Evolutionary conservation across 1,140 invertebrate species (phyloP), one percentile per base, ranked within the genome.

Genomic region (Meloidogyne exigua): DNA sequence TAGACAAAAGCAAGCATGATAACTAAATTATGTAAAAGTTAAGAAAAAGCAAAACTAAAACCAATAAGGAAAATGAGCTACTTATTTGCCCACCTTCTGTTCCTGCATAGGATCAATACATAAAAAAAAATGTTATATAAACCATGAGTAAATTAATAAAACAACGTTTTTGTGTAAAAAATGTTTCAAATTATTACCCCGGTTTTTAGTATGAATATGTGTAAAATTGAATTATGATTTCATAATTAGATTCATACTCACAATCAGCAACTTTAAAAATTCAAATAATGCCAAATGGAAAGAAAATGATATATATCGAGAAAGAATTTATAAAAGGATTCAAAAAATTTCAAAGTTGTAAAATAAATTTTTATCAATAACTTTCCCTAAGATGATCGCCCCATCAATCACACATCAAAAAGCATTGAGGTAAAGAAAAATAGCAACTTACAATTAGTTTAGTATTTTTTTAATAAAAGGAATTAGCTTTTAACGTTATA

Each of bases 31-130:
- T 7, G 18, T 21, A 65, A 73, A 73, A 73, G 15, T 5, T 5
- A 18, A 67, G 9, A 57, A 57, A 57, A n/a, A 18, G n/a, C 18
- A 73, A 73, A 26, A 39, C 26, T 21, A 57, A 42, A 49, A 63
- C 32, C 65, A 65, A 63, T 18, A 26, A 57, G 49, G 49, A 57
- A 57, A 73, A 26, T 18, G 13, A 26, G 57, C 26, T 26, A 73
- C 5, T 7, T 44, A 9, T 10, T 15, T 64, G 36, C 71, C 65
- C 57, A 73, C 71, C 71, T 65, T 73, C 71, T 23, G 42, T 66
- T 73, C 71, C 71, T 73, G 71, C 39, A 73, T 36, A 67, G 71
- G 65, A 62, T 57, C 71, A 73, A 49, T 32, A 15, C 39, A 26
- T 25, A 73, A 73, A 73, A 69, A 12, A 26, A 71, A 42, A 71